A percentile compares a stretch with the other conserved stretches of the same genome.
phyloP scores from a whole-genome alignment of 2,797 vertebrate species.

The Thalassophryne amazonica region DNA sequence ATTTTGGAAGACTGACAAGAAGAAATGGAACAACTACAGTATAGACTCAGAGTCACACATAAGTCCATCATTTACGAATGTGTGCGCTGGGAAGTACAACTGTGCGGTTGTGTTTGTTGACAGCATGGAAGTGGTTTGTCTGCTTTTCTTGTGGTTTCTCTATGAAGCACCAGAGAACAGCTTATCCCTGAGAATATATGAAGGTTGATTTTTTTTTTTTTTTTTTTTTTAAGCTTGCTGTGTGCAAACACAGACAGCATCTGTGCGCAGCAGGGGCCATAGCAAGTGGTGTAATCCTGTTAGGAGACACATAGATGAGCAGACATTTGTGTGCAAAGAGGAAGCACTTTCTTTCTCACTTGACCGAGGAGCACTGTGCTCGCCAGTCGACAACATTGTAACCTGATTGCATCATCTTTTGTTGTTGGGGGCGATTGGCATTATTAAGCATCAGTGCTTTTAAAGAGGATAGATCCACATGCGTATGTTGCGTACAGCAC shows the following conservation, averaged over 20 bases:
- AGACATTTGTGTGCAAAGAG: conserved; percentile 35
- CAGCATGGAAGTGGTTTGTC: background rate
- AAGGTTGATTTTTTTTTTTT: conserved; percentile 6
- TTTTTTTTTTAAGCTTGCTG: conserved; percentile 27
- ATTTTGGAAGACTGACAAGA: too few relatives aligned
- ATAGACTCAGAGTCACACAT: too few relatives aligned
- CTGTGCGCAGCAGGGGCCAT: conserved; percentile 7
- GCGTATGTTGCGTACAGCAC: background rate
- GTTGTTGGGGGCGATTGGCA: conserved; percentile 1
- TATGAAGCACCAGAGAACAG: background rate
- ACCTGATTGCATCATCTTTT: background rate
- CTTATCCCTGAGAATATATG: background rate
- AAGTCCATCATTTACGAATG: too few relatives aligned
- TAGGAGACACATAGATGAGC: conserved; percentile 33
- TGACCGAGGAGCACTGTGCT: background rate
- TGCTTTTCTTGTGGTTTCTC: background rate
- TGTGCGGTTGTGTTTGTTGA: too few relatives aligned
- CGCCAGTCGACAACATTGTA: background rate
- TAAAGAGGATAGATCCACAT: conserved; percentile 1
- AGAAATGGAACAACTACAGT: too few relatives aligned
- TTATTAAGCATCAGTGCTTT: conserved; percentile 1
- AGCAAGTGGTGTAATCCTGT: conserved; percentile 33
- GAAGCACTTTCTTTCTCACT: conserved; percentile 18
- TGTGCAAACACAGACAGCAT: conserved; percentile 13
- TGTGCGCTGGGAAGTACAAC: too few relatives aligned